These are phyloP conservation scores for Agriopis aurantiaria DNA, from an alignment of 2,888 invertebrate genomes.

Conservation along the genomic window DNA sequence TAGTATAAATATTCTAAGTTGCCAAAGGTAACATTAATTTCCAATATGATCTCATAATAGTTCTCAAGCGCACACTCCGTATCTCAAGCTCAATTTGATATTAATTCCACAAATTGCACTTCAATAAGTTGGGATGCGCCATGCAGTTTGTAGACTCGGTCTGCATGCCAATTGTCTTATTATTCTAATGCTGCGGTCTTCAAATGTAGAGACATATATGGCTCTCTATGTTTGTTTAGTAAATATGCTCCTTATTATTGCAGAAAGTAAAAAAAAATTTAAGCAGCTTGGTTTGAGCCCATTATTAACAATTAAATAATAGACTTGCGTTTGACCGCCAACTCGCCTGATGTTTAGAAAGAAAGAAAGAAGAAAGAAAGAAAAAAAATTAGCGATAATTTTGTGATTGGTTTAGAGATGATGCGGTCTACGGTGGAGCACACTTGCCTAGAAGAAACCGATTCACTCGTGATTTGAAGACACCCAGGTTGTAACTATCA, in stretches of 20 bases:
- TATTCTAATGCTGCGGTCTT: conserved; percentile 18
- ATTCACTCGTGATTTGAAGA: too few species aligned
- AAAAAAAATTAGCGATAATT: too few species aligned
- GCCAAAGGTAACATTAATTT: conserved; percentile 14
- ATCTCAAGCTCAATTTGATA: conserved; percentile 25
- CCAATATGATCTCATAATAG: conserved; percentile 16
- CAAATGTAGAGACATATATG: conserved; percentile 1
- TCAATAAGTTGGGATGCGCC: conserved; percentile 22
- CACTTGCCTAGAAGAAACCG: too few species aligned
- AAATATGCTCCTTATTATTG: neutral
- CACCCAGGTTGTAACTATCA: too few species aligned
- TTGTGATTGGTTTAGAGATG: too few species aligned
- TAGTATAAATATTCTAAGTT: conserved; percentile 13
- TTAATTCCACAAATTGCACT: conserved; percentile 30
- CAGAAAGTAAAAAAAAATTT: neutral
- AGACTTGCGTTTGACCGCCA: too few species aligned
- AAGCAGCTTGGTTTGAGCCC: neutral
- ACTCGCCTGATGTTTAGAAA: too few species aligned
- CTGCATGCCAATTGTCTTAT: conserved; percentile 30
- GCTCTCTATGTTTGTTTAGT: neutral
- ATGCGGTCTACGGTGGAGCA: too few species aligned
- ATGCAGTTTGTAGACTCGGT: neutral
- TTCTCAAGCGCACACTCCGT: conserved; percentile 16
- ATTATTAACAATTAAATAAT: too few species aligned
- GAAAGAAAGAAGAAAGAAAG: too few species aligned